Conservation (phyloP, 2,888 invertebrate species). For the Callosobruchus maculatus region DNA sequence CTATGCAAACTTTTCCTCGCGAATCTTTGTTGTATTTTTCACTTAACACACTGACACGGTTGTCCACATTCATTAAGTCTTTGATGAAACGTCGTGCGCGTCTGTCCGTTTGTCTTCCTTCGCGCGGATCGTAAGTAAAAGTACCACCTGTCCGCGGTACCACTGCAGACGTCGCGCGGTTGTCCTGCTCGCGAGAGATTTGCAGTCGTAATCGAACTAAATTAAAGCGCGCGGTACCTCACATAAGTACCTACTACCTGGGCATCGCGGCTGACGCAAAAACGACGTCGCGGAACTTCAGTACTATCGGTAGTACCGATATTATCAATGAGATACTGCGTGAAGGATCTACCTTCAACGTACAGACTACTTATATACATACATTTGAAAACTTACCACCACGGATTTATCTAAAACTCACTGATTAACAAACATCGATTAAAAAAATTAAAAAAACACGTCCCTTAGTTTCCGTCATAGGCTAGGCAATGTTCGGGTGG, state of each 20-base stretch:
- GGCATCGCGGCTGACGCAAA: background rate
- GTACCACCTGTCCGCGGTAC: background rate
- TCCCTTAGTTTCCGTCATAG: too few species aligned
- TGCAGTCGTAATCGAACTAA: slow-evolving; percentile 16
- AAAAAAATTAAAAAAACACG: too few species aligned
- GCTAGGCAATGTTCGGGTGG: too few species aligned
- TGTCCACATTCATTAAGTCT: background rate
- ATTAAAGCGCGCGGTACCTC: background rate
- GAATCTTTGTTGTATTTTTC: background rate
- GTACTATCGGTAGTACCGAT: background rate
- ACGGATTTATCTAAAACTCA: too few species aligned
- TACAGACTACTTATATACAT: too few species aligned
- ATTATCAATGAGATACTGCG: background rate
- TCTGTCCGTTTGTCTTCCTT: background rate
- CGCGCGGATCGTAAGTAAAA: background rate
- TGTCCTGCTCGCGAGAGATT: slow-evolving; percentile 11
- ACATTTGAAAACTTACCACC: too few species aligned
- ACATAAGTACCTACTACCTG: background rate
- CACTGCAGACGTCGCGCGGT: background rate
- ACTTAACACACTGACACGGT: background rate
- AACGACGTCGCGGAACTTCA: background rate
- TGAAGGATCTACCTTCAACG: background rate
- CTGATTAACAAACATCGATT: too few species aligned
- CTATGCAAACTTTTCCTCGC: background rate
- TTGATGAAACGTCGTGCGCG: background rate